These are phyloP conservation scores for Phalacrocorax aristotelis DNA, from an alignment of 2,113 vertebrate genomes.

Conservation along the genomic window DNA sequence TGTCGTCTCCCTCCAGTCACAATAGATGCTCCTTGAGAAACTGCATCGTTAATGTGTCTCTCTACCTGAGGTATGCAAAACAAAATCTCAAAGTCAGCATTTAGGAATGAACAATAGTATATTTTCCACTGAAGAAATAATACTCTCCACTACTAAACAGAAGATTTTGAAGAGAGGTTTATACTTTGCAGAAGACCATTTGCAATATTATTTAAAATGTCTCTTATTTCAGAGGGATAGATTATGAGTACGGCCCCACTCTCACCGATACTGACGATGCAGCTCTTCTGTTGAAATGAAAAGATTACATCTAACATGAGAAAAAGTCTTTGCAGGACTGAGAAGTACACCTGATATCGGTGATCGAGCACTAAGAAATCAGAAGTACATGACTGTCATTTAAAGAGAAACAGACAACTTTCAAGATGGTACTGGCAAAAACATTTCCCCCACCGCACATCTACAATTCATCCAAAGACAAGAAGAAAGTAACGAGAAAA, in stretches of 20 bases:
- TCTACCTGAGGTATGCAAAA: slow-evolving; percentile 78
- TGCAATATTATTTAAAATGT: not conserved
- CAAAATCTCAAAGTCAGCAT: not conserved
- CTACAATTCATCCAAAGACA: not conserved
- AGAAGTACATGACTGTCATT: not conserved
- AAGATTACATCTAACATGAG: not conserved
- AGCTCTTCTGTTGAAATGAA: not conserved
- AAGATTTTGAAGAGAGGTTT: not conserved
- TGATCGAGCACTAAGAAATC: not conserved
- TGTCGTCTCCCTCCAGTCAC: slow-evolving; percentile 88
- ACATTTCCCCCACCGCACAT: not conserved
- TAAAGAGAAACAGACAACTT: not conserved
- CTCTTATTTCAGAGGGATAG: not conserved
- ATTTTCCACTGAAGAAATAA: not conserved
- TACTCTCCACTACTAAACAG: not conserved
- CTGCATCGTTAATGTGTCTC: slow-evolving; percentile 85
- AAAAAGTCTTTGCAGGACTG: not conserved
- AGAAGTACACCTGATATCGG: fast-evolving
- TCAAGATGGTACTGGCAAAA: not conserved
- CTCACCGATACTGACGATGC: not conserved
- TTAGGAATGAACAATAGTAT: not conserved
- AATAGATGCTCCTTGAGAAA: slow-evolving; percentile 85
- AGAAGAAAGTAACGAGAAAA: not conserved
- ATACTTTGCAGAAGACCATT: not conserved
- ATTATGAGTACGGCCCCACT: not conserved